Percentiles rank a stretch among this genome's conserved stretches.
Conservation (phyloP, 2,888 invertebrate species). For the Drosophila rellima region DNA sequence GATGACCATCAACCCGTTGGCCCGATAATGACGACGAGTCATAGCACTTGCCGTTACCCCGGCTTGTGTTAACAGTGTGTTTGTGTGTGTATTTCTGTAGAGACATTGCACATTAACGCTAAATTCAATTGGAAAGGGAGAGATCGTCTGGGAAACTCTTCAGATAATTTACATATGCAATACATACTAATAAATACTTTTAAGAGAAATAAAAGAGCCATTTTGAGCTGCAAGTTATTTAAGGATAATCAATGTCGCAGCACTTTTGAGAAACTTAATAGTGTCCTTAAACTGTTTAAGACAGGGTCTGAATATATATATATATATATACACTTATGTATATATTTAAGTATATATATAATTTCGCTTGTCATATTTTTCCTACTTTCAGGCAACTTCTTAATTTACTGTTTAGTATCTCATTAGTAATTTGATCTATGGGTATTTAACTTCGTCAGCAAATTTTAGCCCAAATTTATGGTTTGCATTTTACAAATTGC, state of each 20-base stretch:
- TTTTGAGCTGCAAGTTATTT: no score
- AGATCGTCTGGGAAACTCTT: no score
- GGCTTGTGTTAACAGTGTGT: neutral
- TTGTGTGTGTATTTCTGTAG: neutral
- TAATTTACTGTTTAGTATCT: neutral
- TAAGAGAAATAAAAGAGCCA: no score
- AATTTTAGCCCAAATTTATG: slow-evolving; percentile 53
- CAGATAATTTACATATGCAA: no score
- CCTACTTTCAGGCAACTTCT: neutral
- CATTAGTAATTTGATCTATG: neutral
- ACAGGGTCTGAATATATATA: no score
- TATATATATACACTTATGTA: no score
- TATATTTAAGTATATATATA: no score
- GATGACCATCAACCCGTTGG: slow-evolving; percentile 34
- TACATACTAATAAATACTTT: no score
- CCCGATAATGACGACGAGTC: slow-evolving; percentile 43
- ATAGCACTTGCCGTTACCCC: slow-evolving; percentile 15
- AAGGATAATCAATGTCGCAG: no score
- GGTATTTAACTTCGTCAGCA: slow-evolving; percentile 5
- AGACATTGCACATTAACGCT: slow-evolving; percentile 33
- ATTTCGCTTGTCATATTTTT: no score
- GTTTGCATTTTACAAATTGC: slow-evolving; percentile 53
- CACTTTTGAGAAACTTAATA: no score
- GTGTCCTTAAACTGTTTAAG: no score
- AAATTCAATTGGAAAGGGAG: slow-evolving; percentile 6